Evolutionary conservation across 2,113 vertebrate species (phyloP).

Genomic region (Morone chrysops): DNA sequence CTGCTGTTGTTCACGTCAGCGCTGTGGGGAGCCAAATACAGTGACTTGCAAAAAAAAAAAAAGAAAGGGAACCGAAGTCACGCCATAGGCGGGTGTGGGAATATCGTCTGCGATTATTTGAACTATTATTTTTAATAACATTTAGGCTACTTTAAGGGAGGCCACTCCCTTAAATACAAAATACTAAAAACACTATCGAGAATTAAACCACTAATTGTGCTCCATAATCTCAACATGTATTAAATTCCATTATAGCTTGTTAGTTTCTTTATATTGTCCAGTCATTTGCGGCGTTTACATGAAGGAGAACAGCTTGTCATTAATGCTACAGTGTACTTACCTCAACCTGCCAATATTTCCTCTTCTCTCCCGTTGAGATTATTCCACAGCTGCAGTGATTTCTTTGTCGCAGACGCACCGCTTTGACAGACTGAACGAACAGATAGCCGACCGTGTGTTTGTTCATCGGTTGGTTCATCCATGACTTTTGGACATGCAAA

Average conservation of each 20-base stretch:
- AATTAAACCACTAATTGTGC: background rate
- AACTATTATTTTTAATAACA: background rate
- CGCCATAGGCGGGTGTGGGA: background rate
- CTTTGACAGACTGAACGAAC: slow-evolving; percentile 6
- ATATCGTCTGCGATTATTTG: background rate
- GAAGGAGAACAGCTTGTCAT: background rate
- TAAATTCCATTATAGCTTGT: background rate
- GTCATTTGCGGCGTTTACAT: background rate
- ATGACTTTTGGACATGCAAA: slow-evolving; percentile 74
- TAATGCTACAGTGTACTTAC: slow-evolving; percentile 1
- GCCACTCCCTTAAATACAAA: too few species aligned
- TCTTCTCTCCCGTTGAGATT: background rate
- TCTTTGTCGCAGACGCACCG: background rate
- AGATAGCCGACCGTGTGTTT: slow-evolving; percentile 40
- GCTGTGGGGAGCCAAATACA: slow-evolving; percentile 10
- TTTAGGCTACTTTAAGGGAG: background rate
- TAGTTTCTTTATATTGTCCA: background rate
- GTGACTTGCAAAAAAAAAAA: slow-evolving; percentile 70
- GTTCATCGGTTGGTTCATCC: slow-evolving; percentile 37
- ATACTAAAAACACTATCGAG: too few species aligned
- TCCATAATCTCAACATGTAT: background rate
- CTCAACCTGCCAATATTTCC: slow-evolving; percentile 21
- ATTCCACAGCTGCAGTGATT: slow-evolving; percentile 21
- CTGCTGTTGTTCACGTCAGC: slow-evolving; percentile 38
- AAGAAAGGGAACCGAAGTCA: slow-evolving; percentile 26